Percentiles rank a stretch among this genome's conserved stretches.
phyloP scores from a whole-genome alignment of 2,113 vertebrate species.

The Lagenorhynchus albirostris region DNA sequence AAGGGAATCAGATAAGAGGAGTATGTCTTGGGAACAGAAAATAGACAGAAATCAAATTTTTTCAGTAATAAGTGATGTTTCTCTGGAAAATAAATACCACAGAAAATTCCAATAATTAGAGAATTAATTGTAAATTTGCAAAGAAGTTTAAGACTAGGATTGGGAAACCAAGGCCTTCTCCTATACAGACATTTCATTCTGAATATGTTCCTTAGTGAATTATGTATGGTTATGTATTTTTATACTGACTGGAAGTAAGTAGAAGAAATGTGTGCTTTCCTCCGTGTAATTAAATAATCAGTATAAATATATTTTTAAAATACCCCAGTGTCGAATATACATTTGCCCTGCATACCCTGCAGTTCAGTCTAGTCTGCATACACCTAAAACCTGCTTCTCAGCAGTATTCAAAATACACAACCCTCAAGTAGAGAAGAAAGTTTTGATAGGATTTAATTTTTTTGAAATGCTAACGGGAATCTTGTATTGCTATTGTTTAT shows the following conservation, averaged over 20 bases:
- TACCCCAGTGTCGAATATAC: not conserved
- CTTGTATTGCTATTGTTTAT: not conserved
- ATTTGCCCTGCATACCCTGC: not conserved
- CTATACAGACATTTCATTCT: not conserved
- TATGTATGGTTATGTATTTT: not conserved
- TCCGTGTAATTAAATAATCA: not conserved
- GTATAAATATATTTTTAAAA: not conserved
- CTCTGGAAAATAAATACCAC: not conserved
- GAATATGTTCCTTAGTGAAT: not conserved
- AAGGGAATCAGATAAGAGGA: not conserved
- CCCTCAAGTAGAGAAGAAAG: not conserved
- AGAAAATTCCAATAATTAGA: not conserved
- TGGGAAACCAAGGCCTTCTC: not conserved
- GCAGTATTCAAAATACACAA: not conserved
- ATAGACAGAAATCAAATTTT: not conserved
- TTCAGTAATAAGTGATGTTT: not conserved
- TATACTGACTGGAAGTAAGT: not conserved
- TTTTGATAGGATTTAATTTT: not conserved
- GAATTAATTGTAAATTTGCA: slow-evolving; percentile 1
- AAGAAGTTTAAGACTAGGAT: not conserved
- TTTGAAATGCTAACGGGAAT: not conserved
- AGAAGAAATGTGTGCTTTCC: not conserved
- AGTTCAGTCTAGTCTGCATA: not conserved
- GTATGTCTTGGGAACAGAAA: not conserved
- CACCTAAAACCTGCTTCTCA: not conserved